phyloP scores from a whole-genome alignment of 92 coral and sea anemone genomes.

The Anthopleura xanthogrammica region DNA sequence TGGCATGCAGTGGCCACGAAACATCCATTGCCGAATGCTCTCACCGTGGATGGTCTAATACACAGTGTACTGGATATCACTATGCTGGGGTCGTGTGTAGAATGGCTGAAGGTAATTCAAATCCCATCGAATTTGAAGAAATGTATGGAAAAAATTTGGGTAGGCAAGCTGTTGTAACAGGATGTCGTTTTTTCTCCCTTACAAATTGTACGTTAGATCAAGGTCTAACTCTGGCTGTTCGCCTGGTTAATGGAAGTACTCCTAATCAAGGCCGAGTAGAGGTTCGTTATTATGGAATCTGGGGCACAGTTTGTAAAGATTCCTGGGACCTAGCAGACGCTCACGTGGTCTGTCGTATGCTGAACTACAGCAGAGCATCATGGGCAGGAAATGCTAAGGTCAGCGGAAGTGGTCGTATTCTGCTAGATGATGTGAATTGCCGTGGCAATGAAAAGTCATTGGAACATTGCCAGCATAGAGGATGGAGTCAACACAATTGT shows the following conservation, averaged over 20 bases:
- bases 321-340: neutral
- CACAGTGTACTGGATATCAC: neutral
- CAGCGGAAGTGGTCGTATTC: constrained; percentile 15
- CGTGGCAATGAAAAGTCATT: constrained; percentile 13
- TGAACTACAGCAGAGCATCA: neutral
- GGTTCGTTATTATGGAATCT: neutral
- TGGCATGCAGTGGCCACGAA: constrained; percentile 12
- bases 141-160: neutral
- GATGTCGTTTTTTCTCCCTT: neutral
- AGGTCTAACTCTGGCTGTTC: neutral
- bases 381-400: neutral
- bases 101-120: neutral
- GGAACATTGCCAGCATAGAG: constrained; percentile 4
- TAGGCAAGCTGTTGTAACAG: too few relatives aligned
- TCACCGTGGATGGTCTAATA: neutral
- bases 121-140: neutral
- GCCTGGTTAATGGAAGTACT: neutral
- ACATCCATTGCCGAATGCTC: neutral
- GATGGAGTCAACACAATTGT: constrained; percentile 28
- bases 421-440: constrained; percentile 15
- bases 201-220: neutral
- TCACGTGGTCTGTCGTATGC: neutral
- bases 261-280: constrained; percentile 6
- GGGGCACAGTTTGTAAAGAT: neutral
- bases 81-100: neutral